These are phyloP conservation scores for Excalfactoria chinensis DNA, from an alignment of 2,113 vertebrate genomes.

Conservation along the genomic window DNA sequence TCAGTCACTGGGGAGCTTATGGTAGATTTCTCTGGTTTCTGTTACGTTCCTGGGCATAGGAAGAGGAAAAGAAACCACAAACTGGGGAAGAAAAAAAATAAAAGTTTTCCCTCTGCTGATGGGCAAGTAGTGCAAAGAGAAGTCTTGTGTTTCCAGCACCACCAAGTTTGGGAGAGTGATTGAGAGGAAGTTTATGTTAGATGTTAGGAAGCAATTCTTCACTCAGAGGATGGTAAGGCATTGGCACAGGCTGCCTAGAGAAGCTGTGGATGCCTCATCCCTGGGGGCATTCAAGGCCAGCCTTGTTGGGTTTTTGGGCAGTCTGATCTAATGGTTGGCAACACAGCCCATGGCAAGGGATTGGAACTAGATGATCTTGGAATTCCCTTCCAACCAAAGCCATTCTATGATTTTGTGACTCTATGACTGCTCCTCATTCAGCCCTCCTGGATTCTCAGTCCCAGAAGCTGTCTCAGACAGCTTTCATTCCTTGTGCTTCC, in stretches of 20 bases:
- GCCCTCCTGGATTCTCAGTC: background rate
- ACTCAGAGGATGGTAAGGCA: background rate
- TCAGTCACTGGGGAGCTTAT: background rate
- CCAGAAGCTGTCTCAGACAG: background rate
- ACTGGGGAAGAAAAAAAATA: background rate
- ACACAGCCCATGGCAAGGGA: no score
- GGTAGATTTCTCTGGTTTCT: background rate
- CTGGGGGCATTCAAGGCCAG: background rate
- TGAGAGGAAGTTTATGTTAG: no score
- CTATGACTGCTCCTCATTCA: background rate
- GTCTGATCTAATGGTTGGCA: no score
- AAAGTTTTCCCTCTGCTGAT: background rate
- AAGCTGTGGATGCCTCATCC: background rate
- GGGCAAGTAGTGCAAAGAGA: background rate
- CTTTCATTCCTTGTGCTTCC: background rate
- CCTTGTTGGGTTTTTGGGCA: no score
- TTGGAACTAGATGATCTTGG: no score
- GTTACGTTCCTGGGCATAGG: background rate
- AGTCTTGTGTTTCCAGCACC: background rate
- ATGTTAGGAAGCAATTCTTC: background rate
- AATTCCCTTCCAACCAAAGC: no score
- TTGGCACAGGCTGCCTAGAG: background rate
- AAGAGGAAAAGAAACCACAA: background rate
- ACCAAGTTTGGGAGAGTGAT: background rate
- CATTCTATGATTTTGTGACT: no score